Base-by-base conservation (phyloP, 92 coral and sea anemone genomes). In the Galaxea fascicularis region DNA sequence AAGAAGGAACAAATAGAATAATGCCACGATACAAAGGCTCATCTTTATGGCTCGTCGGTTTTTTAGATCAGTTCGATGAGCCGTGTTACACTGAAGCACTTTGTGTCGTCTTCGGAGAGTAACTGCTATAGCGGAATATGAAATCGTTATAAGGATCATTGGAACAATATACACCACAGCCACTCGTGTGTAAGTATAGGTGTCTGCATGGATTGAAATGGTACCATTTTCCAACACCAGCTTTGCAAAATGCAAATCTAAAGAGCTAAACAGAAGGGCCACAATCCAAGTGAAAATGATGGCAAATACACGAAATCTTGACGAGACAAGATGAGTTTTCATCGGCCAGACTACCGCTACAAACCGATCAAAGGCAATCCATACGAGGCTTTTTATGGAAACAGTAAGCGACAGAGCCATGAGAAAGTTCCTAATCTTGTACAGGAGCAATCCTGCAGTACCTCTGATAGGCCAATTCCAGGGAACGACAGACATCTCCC, bases 281-380 rank as follows among this genome's bases (percentile, higher is more conserved):
- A 59, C 65, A 12, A n/a, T 59, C 65, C 65, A 59, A 18, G 26
- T 59, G 25, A 28, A 59, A 59, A 28, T 39, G 27, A 28, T 28
- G 44, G 56, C 75, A 44, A 71, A 17, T 0, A 4, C 57, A 56
- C 75, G 57, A n/a, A 0, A 1, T 44, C 75, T 71, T 2, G 70
- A 29, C 6, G 70, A 65, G 26, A 65, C 27, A 26, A 65, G 18
- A 11, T 65, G 26, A 17, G 26, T 10, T 65, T 65, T 65, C 70
- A 65, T 65, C 4, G 31, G 22, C 0, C 20, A 44, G 4, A 22
- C 57, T 1, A 71, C 75, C 8, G 75, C 75, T 26, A 71, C 25
- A 45, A 71, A 71, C 0, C 75, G 75, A 44, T 71, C 75, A 5
- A 71, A 0, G 20, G 75, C 75, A 8, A 71, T 44, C 75, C 75